phyloP scores from a whole-genome alignment of 2,113 vertebrate genomes.

The Hassar affinis region DNA sequence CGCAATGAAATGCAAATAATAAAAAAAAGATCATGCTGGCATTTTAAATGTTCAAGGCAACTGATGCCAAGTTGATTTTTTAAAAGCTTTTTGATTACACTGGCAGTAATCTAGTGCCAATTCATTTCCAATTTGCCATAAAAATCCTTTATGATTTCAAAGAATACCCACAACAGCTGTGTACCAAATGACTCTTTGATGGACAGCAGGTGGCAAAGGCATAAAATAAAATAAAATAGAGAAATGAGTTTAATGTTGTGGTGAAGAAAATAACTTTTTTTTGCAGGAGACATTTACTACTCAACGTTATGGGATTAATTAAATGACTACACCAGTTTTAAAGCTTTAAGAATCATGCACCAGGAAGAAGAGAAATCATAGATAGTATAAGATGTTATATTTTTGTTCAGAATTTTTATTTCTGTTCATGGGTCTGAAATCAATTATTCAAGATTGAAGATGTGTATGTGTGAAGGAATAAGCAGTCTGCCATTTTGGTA shows the following conservation, averaged over 20 bases:
- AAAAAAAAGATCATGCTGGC: neutral
- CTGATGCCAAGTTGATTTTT: neutral
- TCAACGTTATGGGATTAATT: neutral
- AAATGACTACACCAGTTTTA: neutral
- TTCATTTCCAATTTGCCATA: constrained; percentile 43
- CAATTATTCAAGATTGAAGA: neutral
- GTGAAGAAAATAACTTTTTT: constrained; percentile 4
- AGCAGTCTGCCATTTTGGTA: neutral
- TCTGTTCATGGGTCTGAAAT: neutral
- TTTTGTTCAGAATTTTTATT: neutral
- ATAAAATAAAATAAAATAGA: constrained; percentile 44
- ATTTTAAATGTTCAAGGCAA: neutral
- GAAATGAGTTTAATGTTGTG: constrained; percentile 24
- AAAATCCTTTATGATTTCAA: constrained; percentile 45
- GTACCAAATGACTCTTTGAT: constrained; percentile 44
- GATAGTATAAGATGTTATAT: neutral
- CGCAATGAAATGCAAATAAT: neutral
- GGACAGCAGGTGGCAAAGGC: constrained; percentile 47
- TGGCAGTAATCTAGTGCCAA: constrained; percentile 18
- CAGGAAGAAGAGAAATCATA: neutral
- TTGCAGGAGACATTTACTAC: neutral
- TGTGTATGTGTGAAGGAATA: neutral
- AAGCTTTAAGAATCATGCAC: neutral
- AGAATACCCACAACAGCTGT: constrained; percentile 47
- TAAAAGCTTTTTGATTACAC: constrained; percentile 36